Conservation (phyloP, 1,140 invertebrate genomes). For the Drosophila nannoptera region DNA sequence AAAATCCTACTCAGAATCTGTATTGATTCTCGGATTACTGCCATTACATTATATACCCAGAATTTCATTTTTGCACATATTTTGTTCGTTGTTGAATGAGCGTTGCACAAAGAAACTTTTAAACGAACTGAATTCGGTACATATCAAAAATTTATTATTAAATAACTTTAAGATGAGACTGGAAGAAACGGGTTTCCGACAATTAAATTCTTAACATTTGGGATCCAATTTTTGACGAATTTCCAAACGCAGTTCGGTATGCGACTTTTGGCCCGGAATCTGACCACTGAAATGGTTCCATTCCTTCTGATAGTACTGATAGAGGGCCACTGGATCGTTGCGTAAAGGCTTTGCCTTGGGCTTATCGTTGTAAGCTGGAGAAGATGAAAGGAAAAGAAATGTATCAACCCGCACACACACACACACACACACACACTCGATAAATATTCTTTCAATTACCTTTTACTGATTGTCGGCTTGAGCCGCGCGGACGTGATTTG, state of each 20-base stretch:
- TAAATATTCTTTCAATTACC: slow-evolving; percentile 18
- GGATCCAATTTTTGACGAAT: slow-evolving; percentile 81
- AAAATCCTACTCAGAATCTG: too few relatives aligned
- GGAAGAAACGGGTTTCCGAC: not conserved
- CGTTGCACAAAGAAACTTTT: too few relatives aligned
- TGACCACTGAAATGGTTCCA: slow-evolving; percentile 85
- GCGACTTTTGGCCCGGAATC: slow-evolving; percentile 84
- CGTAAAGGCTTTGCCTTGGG: slow-evolving; percentile 19
- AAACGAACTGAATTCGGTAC: too few relatives aligned
- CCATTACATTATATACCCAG: too few relatives aligned
- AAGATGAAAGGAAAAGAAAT: not conserved
- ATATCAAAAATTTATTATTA: not conserved
- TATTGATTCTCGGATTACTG: too few relatives aligned
- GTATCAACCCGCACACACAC: not conserved
- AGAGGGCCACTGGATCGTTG: slow-evolving; percentile 85
- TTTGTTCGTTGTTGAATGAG: too few relatives aligned
- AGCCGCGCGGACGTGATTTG: slow-evolving; percentile 44
- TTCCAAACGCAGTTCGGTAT: slow-evolving; percentile 83
- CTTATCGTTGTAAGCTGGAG: slow-evolving; percentile 22
- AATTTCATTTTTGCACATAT: too few relatives aligned
- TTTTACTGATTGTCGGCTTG: slow-evolving; percentile 1
- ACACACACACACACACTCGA: too few relatives aligned
- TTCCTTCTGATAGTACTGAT: slow-evolving; percentile 86
- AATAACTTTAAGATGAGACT: not conserved
- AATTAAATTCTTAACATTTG: slow-evolving; percentile 14